phyloP scores from a whole-genome alignment of 2,797 vertebrate genomes.

The Melanotaenia trifasciata region DNA sequence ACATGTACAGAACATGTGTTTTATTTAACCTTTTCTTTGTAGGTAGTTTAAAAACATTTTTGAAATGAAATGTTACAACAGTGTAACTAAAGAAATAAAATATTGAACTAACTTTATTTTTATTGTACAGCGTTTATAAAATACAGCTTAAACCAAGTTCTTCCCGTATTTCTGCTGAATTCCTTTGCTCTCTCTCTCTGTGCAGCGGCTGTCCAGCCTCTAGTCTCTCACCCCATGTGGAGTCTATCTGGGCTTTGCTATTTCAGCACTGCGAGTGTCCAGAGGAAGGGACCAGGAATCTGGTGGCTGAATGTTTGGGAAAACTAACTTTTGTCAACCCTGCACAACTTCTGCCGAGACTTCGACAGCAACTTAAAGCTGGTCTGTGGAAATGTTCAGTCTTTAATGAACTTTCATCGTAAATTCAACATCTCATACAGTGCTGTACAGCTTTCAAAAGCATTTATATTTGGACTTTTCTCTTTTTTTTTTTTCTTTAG shows the following conservation, averaged over 20 bases:
- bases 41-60: too few species aligned
- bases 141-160: not conserved
- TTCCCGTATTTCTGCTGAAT: not conserved
- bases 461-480: not conserved
- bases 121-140: not conserved
- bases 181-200: slow-evolving; percentile 5
- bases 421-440: not conserved
- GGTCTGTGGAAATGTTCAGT: slow-evolving; percentile 70
- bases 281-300: slow-evolving; percentile 92
- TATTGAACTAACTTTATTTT: not conserved
- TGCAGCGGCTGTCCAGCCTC: slow-evolving; percentile 82
- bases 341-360: slow-evolving; percentile 85
- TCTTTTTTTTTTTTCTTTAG: not conserved
- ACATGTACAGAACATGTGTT: not conserved
- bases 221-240: slow-evolving; percentile 85
- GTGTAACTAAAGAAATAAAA: not conserved
- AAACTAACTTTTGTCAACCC: slow-evolving; percentile 90
- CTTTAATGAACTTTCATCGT: not conserved
- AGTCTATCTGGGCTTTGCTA: slow-evolving; percentile 93
- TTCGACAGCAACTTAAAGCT: slow-evolving; percentile 89
- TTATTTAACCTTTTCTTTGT: not conserved
- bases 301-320: slow-evolving; percentile 94
- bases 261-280: slow-evolving; percentile 89
- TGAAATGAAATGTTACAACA: not conserved
- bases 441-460: not conserved